These are phyloP conservation scores for Patiria miniata DNA, from an alignment of 35 echinoderm and acorn worm genomes.

Conservation along the genomic window DNA sequence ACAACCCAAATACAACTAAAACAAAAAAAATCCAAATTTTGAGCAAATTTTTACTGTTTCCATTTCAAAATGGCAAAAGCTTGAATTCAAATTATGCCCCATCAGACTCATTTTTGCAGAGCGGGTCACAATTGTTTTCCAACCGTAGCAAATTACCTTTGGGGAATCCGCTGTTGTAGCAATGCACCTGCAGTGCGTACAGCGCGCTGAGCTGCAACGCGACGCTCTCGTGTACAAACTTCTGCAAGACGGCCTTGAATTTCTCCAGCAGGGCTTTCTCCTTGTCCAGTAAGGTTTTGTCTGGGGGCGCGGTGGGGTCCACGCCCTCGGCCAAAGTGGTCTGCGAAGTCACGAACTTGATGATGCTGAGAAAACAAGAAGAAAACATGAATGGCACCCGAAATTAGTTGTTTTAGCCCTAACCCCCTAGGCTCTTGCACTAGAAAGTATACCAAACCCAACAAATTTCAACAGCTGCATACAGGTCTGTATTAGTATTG, in stretches of 20 bases:
- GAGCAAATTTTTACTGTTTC: too few species aligned
- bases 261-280: slow-evolving; percentile 82
- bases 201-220: slow-evolving; percentile 84
- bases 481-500: too few species aligned
- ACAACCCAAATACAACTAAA: too few species aligned
- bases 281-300: slow-evolving; percentile 82
- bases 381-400: neutral
- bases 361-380: slow-evolving; percentile 55
- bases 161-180: slow-evolving; percentile 78
- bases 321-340: slow-evolving; percentile 69
- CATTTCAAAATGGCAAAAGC: too few species aligned
- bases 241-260: slow-evolving; percentile 81
- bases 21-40: too few species aligned
- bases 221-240: slow-evolving; percentile 89
- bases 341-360: slow-evolving; percentile 81
- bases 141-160: slow-evolving; percentile 73
- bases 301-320: slow-evolving; percentile 57
- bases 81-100: too few species aligned
- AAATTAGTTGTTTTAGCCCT: too few species aligned
- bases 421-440: too few species aligned
- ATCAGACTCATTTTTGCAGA: too few species aligned
- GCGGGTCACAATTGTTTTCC: too few species aligned
- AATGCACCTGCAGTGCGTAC: slow-evolving; percentile 91
- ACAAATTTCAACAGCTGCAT: too few species aligned
- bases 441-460: too few species aligned